phyloP scores from a whole-genome alignment of 2,113 vertebrate genomes.

The Phyllostomus hastatus region DNA sequence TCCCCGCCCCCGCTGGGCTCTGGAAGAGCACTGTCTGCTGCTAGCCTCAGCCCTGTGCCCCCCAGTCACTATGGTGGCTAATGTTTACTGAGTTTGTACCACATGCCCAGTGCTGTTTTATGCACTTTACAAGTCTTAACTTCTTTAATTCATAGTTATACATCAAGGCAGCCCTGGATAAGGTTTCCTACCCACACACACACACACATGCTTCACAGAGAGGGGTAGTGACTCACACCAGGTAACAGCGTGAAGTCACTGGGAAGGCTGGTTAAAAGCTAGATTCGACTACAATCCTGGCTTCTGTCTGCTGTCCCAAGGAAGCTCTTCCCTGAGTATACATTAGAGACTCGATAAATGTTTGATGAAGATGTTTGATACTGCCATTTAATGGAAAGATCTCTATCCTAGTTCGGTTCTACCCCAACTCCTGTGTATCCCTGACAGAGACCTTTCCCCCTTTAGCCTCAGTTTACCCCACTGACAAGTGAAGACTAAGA shows the following conservation, averaged over 20 bases:
- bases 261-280: neutral
- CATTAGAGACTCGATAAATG: conserved; percentile 59
- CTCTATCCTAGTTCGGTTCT: neutral
- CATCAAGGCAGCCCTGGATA: neutral
- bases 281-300: neutral
- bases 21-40: neutral
- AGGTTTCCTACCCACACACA: neutral
- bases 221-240: neutral
- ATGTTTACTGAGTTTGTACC: neutral
- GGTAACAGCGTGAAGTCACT: neutral
- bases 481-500: neutral
- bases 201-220: neutral
- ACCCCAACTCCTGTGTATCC: neutral
- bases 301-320: neutral
- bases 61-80: neutral
- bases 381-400: conserved; percentile 60
- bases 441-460: neutral
- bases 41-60: neutral
- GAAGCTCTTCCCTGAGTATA: conserved; percentile 30
- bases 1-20: neutral
- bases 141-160: conserved; percentile 48
- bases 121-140: neutral
- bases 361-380: conserved; percentile 66
- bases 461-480: conserved; percentile 25
- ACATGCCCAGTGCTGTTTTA: neutral